phyloP scores from a whole-genome alignment of 2,113 vertebrate species.

The Austrofundulus limnaeus region DNA sequence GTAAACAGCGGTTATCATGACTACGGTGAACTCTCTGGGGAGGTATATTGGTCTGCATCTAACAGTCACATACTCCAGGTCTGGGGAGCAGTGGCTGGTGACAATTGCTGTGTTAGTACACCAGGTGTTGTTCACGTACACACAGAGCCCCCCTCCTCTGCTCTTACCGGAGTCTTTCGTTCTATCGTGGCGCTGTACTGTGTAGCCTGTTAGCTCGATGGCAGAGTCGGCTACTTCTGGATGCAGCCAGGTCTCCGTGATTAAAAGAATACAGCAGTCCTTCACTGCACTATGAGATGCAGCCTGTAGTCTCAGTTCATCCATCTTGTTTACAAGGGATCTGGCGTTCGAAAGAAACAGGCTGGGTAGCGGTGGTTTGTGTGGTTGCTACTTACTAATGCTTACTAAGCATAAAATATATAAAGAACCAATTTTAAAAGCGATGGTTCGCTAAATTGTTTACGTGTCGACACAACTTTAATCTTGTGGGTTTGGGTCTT shows the following conservation, averaged over 20 bases:
- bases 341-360: no score
- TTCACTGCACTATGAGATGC: not conserved
- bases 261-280: not conserved
- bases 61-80: not conserved
- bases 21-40: not conserved
- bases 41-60: not conserved
- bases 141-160: not conserved
- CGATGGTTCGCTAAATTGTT: no score
- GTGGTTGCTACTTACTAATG: no score
- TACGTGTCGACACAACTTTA: no score
- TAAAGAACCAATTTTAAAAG: no score
- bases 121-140: not conserved
- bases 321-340: not conserved
- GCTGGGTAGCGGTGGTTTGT: no score
- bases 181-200: not conserved
- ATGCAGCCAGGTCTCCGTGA: not conserved
- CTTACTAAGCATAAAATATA: no score
- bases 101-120: not conserved
- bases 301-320: not conserved
- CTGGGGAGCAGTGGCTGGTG: not conserved
- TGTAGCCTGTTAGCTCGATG: conserved; percentile 1
- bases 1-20: not conserved
- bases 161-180: not conserved
- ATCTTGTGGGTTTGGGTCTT: no score
- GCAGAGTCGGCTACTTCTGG: not conserved